phyloP scores from a whole-genome alignment of 2,113 vertebrate genomes.

The Nesospiza acunhae region DNA sequence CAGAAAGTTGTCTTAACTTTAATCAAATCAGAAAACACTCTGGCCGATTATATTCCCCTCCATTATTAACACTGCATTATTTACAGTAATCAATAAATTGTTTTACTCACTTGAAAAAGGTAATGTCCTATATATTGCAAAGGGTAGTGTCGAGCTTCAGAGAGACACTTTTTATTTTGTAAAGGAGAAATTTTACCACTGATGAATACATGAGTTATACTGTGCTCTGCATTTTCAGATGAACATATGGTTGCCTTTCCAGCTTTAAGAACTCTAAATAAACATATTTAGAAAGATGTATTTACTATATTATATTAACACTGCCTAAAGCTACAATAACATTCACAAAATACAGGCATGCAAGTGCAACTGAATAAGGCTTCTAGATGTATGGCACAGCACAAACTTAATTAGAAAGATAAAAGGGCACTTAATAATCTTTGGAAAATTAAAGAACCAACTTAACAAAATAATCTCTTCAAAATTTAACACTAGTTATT shows the following conservation, averaged over 20 bases:
- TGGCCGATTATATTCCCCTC: not conserved
- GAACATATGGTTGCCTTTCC: conserved; percentile 83
- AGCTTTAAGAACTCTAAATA: conserved; percentile 86
- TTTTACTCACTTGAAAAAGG: conserved; percentile 87
- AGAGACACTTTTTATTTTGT: conserved; percentile 43
- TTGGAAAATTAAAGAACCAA: not conserved
- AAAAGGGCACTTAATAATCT: not conserved
- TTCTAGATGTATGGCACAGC: not conserved
- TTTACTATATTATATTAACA: not conserved
- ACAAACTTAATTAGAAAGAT: not conserved
- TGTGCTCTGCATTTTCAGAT: conserved; percentile 46
- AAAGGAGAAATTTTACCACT: conserved; percentile 47
- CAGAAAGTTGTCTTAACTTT: not conserved
- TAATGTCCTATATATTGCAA: conserved; percentile 84
- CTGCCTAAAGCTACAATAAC: not conserved
- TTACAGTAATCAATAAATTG: not conserved
- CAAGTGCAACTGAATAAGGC: not conserved
- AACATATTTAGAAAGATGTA: conserved; percentile 34
- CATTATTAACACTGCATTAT: not conserved
- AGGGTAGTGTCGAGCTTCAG: conserved; percentile 74
- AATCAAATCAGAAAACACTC: not conserved
- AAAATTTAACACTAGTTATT: not conserved
- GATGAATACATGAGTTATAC: conserved; percentile 85
- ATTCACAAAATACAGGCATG: not conserved
- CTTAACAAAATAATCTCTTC: not conserved